phyloP scores from a whole-genome alignment of 1,140 invertebrate genomes.

The Lysiphlebus fabarum region DNA sequence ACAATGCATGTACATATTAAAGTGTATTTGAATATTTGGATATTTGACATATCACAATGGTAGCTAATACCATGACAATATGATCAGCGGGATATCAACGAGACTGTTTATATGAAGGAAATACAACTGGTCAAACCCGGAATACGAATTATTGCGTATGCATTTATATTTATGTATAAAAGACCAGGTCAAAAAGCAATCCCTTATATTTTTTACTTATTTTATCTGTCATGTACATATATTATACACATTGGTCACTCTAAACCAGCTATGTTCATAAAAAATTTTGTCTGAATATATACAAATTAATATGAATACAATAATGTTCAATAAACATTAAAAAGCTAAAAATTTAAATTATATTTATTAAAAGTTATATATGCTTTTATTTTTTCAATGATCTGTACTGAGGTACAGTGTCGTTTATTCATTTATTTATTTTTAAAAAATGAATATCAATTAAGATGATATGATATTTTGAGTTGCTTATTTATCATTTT shows the following conservation, averaged over 20 bases:
- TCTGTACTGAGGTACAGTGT: no score
- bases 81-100: slow-evolving; percentile 15
- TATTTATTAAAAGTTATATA: no score
- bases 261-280: no score
- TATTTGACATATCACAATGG: slow-evolving; percentile 29
- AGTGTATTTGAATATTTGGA: background rate
- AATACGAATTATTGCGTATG: slow-evolving; percentile 34
- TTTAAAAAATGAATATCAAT: no score
- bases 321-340: no score
- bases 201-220: slow-evolving; percentile 29
- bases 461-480: no score
- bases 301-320: no score
- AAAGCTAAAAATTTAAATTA: no score
- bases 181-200: slow-evolving; percentile 11
- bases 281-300: background rate
- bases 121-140: slow-evolving; percentile 39
- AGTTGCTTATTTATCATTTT: no score
- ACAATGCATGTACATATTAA: background rate
- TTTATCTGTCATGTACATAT: slow-evolving; percentile 3
- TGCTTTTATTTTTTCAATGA: no score
- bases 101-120: background rate
- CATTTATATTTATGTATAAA: background rate
- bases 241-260: no score
- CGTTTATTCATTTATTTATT: no score
- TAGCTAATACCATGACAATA: slow-evolving; percentile 36